phyloP scores from a whole-genome alignment of 2,888 invertebrate species.

The Myopa testacea region DNA sequence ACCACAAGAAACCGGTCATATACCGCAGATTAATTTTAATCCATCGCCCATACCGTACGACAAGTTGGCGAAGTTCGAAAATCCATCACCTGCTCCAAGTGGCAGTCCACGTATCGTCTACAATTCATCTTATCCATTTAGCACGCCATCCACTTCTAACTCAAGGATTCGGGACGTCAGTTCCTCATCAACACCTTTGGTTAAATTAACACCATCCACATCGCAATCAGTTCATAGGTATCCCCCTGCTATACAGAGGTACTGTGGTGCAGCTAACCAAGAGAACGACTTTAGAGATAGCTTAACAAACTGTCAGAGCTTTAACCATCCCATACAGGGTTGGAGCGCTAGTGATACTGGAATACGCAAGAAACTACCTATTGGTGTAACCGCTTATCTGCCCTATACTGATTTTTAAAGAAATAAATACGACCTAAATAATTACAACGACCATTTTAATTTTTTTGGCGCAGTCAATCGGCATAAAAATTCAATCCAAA shows the following conservation, averaged over 20 bases:
- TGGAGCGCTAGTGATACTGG: conserved; percentile 71
- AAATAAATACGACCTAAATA: neutral
- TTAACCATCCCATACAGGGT: conserved; percentile 86
- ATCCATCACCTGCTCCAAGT: conserved; percentile 27
- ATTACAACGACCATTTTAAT: too few relatives aligned
- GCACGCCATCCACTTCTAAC: conserved; percentile 31
- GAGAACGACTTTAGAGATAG: conserved; percentile 41
- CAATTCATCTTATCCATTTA: conserved; percentile 32
- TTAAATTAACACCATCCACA: conserved; percentile 40
- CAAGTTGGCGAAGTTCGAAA: conserved; percentile 63
- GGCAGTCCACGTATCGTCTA: conserved; percentile 23
- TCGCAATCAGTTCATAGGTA: conserved; percentile 39
- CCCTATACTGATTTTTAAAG: conserved; percentile 59
- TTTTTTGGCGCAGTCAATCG: too few relatives aligned
- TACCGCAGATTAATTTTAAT: conserved; percentile 57
- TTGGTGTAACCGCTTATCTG: conserved; percentile 44
- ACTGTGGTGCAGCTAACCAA: conserved; percentile 11
- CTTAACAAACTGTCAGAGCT: conserved; percentile 70
- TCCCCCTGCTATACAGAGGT: neutral
- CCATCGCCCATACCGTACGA: conserved; percentile 64
- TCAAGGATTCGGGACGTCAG: conserved; percentile 57
- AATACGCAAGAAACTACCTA: neutral
- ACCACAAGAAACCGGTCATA: conserved; percentile 46
- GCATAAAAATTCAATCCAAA: too few relatives aligned
- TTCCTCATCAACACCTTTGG: conserved; percentile 48